Conservation (phyloP, 2,113 vertebrate species). For the Hystrix brachyura region DNA sequence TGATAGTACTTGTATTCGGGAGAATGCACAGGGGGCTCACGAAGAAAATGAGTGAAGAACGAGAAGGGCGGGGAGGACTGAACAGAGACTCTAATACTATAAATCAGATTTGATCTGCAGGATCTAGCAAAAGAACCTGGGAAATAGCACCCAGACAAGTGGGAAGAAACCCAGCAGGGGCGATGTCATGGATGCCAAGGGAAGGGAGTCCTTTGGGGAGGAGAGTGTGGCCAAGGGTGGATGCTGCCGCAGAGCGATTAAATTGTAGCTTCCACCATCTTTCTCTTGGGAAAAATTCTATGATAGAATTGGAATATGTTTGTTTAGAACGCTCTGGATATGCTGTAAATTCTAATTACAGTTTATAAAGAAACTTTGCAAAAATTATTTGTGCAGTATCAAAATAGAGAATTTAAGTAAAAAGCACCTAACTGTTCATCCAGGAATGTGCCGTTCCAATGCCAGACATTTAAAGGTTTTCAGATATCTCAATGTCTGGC, state of each 20-base stretch:
- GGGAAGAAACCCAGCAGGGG: not conserved
- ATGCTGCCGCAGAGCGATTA: not conserved
- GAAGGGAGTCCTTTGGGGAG: not conserved
- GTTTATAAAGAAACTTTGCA: conserved; percentile 44
- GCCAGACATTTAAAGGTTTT: conserved; percentile 69
- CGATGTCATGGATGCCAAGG: not conserved
- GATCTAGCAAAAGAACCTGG: not conserved
- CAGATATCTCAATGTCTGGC: conserved; percentile 69
- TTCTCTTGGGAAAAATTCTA: conserved; percentile 45
- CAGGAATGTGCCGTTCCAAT: conserved; percentile 56
- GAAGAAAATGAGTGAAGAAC: not conserved
- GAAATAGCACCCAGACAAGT: not conserved
- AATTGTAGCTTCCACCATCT: not conserved
- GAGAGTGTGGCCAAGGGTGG: accelerated
- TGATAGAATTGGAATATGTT: not conserved
- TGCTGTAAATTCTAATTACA: not conserved
- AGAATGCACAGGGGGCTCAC: not conserved
- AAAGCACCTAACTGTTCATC: conserved; percentile 32
- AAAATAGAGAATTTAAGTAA: conserved; percentile 13
- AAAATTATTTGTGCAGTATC: conserved; percentile 21
- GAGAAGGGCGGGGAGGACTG: not conserved
- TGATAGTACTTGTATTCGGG: not conserved
- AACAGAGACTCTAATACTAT: not conserved
- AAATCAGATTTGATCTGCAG: not conserved
- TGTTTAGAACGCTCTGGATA: conserved; percentile 9